These are phyloP conservation scores for Enteromius argenteus DNA, from an alignment of 2,797 vertebrate species.

Conservation along the genomic window DNA sequence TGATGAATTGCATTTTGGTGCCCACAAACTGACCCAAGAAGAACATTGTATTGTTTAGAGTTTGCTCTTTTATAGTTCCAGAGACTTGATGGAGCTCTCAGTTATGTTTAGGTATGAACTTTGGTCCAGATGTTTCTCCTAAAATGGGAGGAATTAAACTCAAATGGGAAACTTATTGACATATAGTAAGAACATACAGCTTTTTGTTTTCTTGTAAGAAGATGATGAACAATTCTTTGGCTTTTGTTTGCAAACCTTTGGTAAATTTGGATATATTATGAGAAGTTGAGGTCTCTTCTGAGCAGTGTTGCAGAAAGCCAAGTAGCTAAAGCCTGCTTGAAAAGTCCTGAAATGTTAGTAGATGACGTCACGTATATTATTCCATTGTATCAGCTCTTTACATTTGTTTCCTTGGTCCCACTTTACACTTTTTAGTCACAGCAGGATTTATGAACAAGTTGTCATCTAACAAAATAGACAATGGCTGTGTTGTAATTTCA, in stretches of 20 bases:
- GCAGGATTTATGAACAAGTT: not conserved
- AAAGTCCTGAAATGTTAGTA: not conserved
- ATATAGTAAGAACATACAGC: not conserved
- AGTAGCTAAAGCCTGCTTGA: not conserved
- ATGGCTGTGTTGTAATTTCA: too few relatives aligned
- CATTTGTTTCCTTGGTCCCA: not conserved
- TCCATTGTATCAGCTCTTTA: not conserved
- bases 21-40: not conserved
- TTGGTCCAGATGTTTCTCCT: conserved; percentile 7
- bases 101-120: not conserved
- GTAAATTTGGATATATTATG: not conserved
- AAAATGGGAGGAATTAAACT: not conserved
- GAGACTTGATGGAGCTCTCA: not conserved
- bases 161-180: not conserved
- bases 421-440: not conserved
- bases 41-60: not conserved
- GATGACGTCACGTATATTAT: not conserved
- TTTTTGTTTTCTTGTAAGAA: not conserved
- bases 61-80: not conserved
- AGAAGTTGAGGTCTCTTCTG: not conserved
- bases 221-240: not conserved
- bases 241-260: not conserved
- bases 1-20: conserved; percentile 11
- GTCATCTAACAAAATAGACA: not conserved
- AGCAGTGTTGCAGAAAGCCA: not conserved